Base-by-base conservation (phyloP, 1,140 invertebrate species). In the Oedothorax gibbosus region DNA sequence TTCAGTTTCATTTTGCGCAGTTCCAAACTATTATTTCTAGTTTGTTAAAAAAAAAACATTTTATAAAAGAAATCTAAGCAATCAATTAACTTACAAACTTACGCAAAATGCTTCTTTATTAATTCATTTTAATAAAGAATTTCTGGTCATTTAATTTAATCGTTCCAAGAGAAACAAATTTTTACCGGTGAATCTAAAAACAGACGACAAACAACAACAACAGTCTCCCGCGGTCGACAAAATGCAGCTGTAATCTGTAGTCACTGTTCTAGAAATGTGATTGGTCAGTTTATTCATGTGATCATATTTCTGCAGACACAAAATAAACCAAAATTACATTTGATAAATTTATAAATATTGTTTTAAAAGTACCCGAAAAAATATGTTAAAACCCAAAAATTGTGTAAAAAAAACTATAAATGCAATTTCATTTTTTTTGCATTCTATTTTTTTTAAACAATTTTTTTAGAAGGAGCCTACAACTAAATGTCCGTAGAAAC, bases 211-310 rank as follows among this genome's bases (percentile, higher is more conserved):
- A 51, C 35, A 21, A 21, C n/a, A n/a, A 51, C n/a, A 79, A 53
- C n/a, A 15, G 21, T 18, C 77, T 79, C 77, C 77, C 77, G 77
- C 77, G 77, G 62, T 35, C 35, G 35, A 56, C n/a, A 79, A 79
- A 64, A 79, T 79, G 77, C 77, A 79, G 77, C 20, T 51, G 50
- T 79, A 79, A 54, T 21, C 5, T 50, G 35, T 35, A 35, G 35
- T 35, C 35, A 35, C 35, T 35, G 35, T 35, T 35, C 35, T 35
- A 5, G 35, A 35, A 35, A 35, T 35, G 10, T 21, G 15, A 79
- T 79, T 79, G 77, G 77, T 54, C 15, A 21, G 49, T 66, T 66
- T 79, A 18, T 66, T 79, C 77, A 79, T 49, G 77, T 79, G 77
- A 79, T 56, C 14, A 53, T 35, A 35, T 35, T 35, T 35, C 35